These are phyloP conservation scores for Onthophagus taurus DNA, from an alignment of 1,140 invertebrate genomes.

Conservation along the genomic window DNA sequence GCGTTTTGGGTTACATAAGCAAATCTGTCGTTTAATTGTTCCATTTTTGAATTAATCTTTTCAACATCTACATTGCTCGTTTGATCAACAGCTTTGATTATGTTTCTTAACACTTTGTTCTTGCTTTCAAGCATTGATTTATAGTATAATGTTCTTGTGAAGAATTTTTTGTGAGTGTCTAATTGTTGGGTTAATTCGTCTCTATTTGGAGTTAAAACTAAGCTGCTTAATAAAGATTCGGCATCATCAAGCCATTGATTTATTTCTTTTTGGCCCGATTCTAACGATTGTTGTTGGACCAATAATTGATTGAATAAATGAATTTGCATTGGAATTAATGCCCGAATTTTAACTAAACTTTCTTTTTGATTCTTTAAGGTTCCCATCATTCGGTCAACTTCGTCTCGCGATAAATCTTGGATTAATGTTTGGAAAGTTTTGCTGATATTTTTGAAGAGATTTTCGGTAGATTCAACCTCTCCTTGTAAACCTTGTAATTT, in stretches of 20 bases:
- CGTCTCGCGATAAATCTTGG: slow-evolving; percentile 79
- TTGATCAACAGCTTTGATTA: slow-evolving; percentile 67
- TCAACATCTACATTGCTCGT: slow-evolving; percentile 62
- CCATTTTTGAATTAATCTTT: slow-evolving; percentile 60
- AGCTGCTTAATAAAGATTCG: slow-evolving; percentile 56
- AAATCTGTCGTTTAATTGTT: slow-evolving; percentile 75
- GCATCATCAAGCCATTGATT: slow-evolving; percentile 76
- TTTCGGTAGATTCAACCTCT: slow-evolving; percentile 80
- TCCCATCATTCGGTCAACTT: slow-evolving; percentile 83
- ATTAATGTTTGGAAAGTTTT: slow-evolving; percentile 86
- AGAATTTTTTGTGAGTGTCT: slow-evolving; percentile 78
- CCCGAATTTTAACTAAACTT: slow-evolving; percentile 68
- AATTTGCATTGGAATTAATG: slow-evolving; percentile 67
- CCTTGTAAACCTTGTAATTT: slow-evolving; percentile 66
- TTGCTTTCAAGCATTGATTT: slow-evolving; percentile 69
- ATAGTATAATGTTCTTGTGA: slow-evolving; percentile 80
- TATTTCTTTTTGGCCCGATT: slow-evolving; percentile 78
- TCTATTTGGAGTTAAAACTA: slow-evolving; percentile 56
- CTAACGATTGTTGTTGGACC: slow-evolving; percentile 83
- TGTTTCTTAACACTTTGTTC: slow-evolving; percentile 85
- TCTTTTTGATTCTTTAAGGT: slow-evolving; percentile 86
- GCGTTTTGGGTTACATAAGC: slow-evolving; percentile 59
- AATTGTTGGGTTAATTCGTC: slow-evolving; percentile 64
- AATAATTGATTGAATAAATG: slow-evolving; percentile 74
- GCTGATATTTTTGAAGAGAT: slow-evolving; percentile 79